A percentile compares a stretch with the other conserved stretches of the same genome.
phyloP scores from a whole-genome alignment of 2,888 invertebrate species.

The Phasia obesa region DNA sequence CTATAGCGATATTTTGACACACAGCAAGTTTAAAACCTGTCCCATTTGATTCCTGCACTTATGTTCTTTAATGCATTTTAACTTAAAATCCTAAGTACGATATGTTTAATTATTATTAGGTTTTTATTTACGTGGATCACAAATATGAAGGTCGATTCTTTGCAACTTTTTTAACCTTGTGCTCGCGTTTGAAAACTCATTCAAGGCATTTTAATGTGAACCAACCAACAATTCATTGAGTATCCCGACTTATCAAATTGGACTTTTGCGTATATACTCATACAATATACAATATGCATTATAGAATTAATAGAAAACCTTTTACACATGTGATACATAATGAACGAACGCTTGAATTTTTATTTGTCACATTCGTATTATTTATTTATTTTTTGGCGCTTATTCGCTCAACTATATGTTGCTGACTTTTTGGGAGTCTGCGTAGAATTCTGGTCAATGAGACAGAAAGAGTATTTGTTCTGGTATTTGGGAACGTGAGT shows the following conservation, averaged over 20 bases:
- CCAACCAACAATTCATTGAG: conserved; percentile 62
- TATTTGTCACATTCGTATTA: conserved; percentile 15
- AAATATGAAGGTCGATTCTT: conserved; percentile 49
- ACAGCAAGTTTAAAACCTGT: too few species aligned
- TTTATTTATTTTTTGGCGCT: conserved; percentile 60
- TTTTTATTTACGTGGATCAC: conserved; percentile 23
- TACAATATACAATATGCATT: background rate
- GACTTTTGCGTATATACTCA: conserved; percentile 58
- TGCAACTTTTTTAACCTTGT: conserved; percentile 64
- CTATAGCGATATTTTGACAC: too few species aligned
- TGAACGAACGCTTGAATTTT: conserved; percentile 36
- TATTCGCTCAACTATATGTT: conserved; percentile 44
- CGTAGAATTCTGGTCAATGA: conserved; percentile 28
- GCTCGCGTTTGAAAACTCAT: conserved; percentile 61
- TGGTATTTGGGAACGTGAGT: conserved; percentile 23
- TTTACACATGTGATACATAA: conserved; percentile 48
- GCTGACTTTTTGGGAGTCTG: conserved; percentile 56
- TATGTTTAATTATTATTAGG: conserved; percentile 26
- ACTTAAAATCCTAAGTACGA: background rate
- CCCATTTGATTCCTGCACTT: too few species aligned
- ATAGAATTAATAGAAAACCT: conserved; percentile 27
- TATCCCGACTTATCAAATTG: conserved; percentile 62
- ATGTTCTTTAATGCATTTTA: background rate
- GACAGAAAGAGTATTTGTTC: background rate
- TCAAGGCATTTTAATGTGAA: conserved; percentile 57